Base-by-base conservation (phyloP, 2,113 vertebrate genomes). In the Phrynosoma platyrhinos region DNA sequence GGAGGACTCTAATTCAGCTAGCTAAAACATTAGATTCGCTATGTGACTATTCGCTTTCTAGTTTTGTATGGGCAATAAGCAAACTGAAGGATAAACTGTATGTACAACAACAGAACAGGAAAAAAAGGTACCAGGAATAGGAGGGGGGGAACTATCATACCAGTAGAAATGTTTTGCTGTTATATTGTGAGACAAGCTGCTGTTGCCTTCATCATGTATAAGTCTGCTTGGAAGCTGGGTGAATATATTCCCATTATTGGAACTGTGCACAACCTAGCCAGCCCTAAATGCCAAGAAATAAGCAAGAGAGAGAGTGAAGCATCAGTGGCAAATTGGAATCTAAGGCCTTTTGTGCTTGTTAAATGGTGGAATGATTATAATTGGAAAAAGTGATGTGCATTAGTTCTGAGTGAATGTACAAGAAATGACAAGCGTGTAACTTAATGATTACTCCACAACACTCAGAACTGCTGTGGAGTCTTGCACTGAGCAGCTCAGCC, bases 321-420 rank as follows among this genome's bases (percentile, higher is more conserved):
- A 96, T 97, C 96, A 92, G 96, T 97, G 96, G 96, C 97, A 98
- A 97, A 97, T 97, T 97, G 97, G 96, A 97, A 97, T 97, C 97
- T 96, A 95, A 96, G 94, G 96, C 95, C 97, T 96, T 97, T 98
- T 98, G 97, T 98, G 97, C 97, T 97, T 97, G 97, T 97, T 98
- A 97, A 97, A 97, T 97, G 97, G 96, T 97, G 97, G 97, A 97
- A 97, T 97, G 97, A 97, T 97, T 97, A 97, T 97, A 97, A 97
- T 97, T 97, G 96, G 96, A 97, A 97, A 97, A 97, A 97, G 97
- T 97, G 97, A 97, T 97, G 97, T 97, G 97, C 97, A 97, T 97
- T 97, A 97, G 97, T 97, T 97, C 97, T 97, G 97, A 98, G 97
- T 97, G 96, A 98, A 96, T 97, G 97, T 97, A 97, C 97, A 97